phyloP scores from a whole-genome alignment of 2,113 vertebrate genomes.

The Anarrhichthys ocellatus region DNA sequence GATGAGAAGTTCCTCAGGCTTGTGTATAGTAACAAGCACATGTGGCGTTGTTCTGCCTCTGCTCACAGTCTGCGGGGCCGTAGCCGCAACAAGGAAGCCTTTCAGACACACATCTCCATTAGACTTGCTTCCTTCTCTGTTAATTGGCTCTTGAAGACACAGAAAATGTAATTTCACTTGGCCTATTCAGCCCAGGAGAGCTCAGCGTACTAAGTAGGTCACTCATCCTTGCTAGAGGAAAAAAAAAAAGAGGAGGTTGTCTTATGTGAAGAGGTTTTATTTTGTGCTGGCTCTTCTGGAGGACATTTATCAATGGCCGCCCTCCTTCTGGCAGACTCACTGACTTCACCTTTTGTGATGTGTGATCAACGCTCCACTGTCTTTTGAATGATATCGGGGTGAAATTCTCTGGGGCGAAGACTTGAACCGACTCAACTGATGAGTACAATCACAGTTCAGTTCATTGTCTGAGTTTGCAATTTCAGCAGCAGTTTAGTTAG shows the following conservation, averaged over 20 bases:
- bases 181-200: constrained; percentile 63
- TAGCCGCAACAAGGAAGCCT: constrained; percentile 59
- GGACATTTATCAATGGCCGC: constrained; percentile 72
- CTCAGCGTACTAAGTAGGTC: constrained; percentile 80
- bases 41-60: background rate
- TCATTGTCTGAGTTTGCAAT: background rate
- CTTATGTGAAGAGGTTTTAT: constrained; percentile 75
- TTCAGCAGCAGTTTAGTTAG: background rate
- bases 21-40: constrained; percentile 24
- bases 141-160: constrained; percentile 64
- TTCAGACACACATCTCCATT: constrained; percentile 63
- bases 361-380: constrained; percentile 27
- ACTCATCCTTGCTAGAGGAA: constrained; percentile 68
- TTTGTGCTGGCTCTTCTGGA: constrained; percentile 70
- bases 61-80: constrained; percentile 8
- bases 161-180: constrained; percentile 66
- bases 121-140: constrained; percentile 35
- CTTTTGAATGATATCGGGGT: background rate
- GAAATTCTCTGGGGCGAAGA: background rate
- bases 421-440: background rate
- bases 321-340: constrained; percentile 23
- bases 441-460: background rate
- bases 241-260: constrained; percentile 39
- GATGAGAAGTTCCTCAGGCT: constrained; percentile 8
- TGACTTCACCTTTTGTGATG: constrained; percentile 50